Evolutionary conservation across 2,113 vertebrate genomes (phyloP).

Genomic region (Malurus elegans): DNA sequence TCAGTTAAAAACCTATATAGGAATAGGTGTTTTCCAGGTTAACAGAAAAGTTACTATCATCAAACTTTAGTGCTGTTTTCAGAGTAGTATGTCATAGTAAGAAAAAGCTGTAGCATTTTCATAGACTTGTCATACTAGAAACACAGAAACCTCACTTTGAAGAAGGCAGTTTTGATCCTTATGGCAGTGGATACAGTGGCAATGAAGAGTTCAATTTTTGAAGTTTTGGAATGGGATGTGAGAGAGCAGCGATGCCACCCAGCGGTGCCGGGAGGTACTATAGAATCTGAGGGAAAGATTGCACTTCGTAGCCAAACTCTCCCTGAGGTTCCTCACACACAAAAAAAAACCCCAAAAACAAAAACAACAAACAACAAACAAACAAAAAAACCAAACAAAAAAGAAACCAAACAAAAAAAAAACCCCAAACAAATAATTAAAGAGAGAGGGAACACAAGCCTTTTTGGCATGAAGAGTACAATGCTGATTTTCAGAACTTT

Average conservation of each 20-base stretch:
- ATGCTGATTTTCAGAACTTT: rapidly evolving
- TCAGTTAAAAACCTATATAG: not conserved
- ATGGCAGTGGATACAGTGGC: rapidly evolving
- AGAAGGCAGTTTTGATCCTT: not conserved
- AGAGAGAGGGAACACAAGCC: not conserved
- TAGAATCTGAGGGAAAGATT: too few relatives aligned
- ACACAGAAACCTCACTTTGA: not conserved
- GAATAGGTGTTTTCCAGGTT: not conserved
- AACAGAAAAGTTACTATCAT: not conserved
- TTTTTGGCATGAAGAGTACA: not conserved
- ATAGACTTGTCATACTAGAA: not conserved
- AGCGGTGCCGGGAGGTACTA: not conserved
- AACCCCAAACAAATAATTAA: not conserved
- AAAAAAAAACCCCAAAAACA: not conserved
- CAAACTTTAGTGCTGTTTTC: not conserved
- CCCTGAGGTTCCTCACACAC: not conserved
- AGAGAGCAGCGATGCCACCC: not conserved
- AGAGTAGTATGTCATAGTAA: not conserved
- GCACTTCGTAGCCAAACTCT: rapidly evolving
- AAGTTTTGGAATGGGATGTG: not conserved
- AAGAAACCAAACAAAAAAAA: too few relatives aligned
- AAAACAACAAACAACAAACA: too few relatives aligned
- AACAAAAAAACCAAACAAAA: too few relatives aligned
- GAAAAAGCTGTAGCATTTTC: not conserved
- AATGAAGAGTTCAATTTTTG: not conserved